Conservation (phyloP, 2,888 invertebrate genomes). For the Plutella xylostella region DNA sequence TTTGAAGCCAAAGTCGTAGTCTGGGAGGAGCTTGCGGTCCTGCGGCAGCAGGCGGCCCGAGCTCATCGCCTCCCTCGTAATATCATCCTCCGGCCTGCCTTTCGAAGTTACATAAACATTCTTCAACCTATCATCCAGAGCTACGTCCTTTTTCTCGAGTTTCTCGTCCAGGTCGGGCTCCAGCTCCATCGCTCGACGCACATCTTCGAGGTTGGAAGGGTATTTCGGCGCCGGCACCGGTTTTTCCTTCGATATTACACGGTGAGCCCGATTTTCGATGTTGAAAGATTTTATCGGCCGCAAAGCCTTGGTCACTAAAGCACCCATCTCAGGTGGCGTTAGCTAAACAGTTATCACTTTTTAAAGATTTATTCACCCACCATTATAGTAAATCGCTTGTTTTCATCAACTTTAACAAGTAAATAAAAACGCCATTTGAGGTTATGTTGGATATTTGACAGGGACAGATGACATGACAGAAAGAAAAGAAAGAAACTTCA, state of each 20-base stretch:
- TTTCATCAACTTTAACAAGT: no score
- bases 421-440: no score
- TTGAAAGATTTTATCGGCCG: conserved; percentile 77
- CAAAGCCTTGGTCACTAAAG: conserved; percentile 68
- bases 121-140: conserved; percentile 74
- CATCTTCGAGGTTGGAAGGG: conserved; percentile 70
- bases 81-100: conserved; percentile 64
- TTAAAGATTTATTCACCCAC: neutral
- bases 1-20: conserved; percentile 75
- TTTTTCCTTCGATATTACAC: conserved; percentile 75
- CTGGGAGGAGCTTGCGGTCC: conserved; percentile 52
- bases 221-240: conserved; percentile 77
- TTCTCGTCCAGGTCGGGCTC: conserved; percentile 73
- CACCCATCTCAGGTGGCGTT: conserved; percentile 73
- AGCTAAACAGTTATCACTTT: conserved; percentile 18
- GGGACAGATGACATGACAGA: neutral
- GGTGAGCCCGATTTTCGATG: conserved; percentile 81
- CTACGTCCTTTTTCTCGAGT: conserved; percentile 71
- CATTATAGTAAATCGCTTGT: neutral
- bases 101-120: conserved; percentile 79
- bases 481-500: no score
- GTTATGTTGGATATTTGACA: neutral
- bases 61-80: conserved; percentile 47
- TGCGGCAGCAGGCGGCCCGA: conserved; percentile 70
- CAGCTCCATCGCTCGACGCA: conserved; percentile 72